A percentile compares a stretch with the other conserved stretches of the same genome.
Evolutionary conservation across 2,797 vertebrate genomes (phyloP).

Genomic region (Zalophus californianus): DNA sequence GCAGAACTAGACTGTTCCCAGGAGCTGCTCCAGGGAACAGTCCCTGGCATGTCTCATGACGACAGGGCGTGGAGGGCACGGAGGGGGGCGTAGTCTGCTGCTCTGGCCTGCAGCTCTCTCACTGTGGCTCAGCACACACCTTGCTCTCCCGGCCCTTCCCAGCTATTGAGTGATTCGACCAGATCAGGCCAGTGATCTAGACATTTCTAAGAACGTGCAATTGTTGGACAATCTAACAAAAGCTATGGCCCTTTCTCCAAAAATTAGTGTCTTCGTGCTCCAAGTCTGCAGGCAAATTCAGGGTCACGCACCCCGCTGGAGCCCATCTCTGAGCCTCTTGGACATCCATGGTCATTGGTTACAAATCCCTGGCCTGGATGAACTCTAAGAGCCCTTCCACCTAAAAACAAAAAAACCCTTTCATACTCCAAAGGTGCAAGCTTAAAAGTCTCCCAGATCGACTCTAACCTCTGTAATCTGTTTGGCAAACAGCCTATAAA

Average conservation of each 20-base stretch:
- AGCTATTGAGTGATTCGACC: neutral
- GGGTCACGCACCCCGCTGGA: neutral
- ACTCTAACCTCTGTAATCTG: neutral
- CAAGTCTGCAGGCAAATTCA: neutral
- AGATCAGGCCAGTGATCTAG: neutral
- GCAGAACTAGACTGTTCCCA: neutral
- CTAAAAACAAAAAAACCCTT: neutral
- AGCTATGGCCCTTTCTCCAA: neutral
- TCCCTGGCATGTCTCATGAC: neutral
- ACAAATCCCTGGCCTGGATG: neutral
- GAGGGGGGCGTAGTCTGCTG: neutral
- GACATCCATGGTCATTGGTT: neutral
- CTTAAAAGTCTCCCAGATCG: neutral
- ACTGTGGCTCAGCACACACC: neutral
- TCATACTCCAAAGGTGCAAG: neutral
- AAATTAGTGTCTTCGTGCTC: neutral
- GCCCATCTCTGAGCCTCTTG: neutral
- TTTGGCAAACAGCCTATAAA: constrained; percentile 61
- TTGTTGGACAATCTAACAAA: neutral
- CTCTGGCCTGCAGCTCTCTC: neutral
- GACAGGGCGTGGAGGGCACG: neutral
- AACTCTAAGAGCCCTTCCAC: neutral
- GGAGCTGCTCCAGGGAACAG: rapidly evolving
- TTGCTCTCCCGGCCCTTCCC: neutral
- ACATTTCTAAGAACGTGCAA: neutral